Conservation (phyloP, 2,113 vertebrate species). For the Ceratotherium simum region DNA sequence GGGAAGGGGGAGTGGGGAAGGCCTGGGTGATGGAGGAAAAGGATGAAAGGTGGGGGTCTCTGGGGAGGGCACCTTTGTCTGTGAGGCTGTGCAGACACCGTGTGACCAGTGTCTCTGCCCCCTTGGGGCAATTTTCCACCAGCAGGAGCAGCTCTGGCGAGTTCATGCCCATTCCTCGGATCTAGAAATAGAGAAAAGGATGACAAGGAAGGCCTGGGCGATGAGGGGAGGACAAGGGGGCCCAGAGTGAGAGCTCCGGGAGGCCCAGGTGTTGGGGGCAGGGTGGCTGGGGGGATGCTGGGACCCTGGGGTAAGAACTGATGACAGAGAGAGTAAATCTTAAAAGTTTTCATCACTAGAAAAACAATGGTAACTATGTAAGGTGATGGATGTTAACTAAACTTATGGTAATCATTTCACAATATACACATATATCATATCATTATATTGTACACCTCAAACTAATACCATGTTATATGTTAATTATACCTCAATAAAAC, state of each 20-base stretch:
- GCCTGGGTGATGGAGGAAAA: not conserved
- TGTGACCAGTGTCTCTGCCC: slow-evolving; percentile 95
- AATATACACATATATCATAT: not conserved
- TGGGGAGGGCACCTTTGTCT: slow-evolving; percentile 91
- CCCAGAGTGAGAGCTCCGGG: not conserved
- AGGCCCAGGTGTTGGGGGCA: not conserved
- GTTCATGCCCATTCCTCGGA: slow-evolving; percentile 98
- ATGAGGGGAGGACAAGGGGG: not conserved
- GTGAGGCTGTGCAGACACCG: slow-evolving; percentile 97
- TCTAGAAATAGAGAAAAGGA: slow-evolving; percentile 73
- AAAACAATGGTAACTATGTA: not conserved
- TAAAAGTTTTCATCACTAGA: not conserved
- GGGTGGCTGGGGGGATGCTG: not conserved
- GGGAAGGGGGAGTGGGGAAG: not conserved
- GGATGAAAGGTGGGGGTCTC: accelerated
- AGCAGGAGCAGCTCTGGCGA: slow-evolving; percentile 95
- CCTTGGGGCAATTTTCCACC: slow-evolving; percentile 98
- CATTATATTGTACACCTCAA: not conserved
- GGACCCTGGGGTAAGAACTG: not conserved
- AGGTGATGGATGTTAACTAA: not conserved
- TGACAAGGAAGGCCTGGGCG: not conserved
- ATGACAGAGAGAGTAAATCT: not conserved
- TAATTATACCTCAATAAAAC: not conserved
- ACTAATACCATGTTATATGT: not conserved
- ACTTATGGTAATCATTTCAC: not conserved